phyloP scores from a whole-genome alignment of 2,888 invertebrate species.

The Oscheius sp. region DNA sequence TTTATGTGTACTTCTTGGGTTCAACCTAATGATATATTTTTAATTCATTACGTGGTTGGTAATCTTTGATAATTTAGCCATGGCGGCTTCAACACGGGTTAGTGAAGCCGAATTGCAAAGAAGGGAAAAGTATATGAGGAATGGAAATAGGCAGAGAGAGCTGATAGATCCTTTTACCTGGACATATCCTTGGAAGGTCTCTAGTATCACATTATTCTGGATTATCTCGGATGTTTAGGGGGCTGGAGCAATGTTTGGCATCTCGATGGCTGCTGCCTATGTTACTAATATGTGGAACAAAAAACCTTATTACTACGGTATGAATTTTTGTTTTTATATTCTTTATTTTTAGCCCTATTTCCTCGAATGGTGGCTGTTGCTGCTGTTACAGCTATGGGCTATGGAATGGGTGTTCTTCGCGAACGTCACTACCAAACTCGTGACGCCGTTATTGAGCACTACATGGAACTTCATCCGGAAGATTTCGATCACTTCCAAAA shows the following conservation, averaged over 20 bases:
- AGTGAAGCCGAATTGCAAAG: constrained; percentile 58
- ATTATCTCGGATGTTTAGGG: constrained; percentile 30
- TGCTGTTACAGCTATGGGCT: constrained; percentile 54
- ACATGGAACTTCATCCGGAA: constrained; percentile 65
- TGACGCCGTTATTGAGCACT: constrained; percentile 68
- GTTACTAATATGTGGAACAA: constrained; percentile 60
- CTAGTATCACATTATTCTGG: neutral
- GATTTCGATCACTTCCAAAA: constrained; percentile 67
- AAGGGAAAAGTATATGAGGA: constrained; percentile 59
- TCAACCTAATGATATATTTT: constrained; percentile 3
- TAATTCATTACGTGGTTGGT: too few relatives aligned
- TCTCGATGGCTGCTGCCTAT: constrained; percentile 44
- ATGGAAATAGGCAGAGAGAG: constrained; percentile 45
- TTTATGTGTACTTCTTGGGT: constrained; percentile 6
- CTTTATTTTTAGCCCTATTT: constrained; percentile 43
- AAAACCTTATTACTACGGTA: constrained; percentile 68
- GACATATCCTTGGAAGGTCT: constrained; percentile 59
- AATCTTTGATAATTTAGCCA: too few relatives aligned
- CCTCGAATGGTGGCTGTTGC: constrained; percentile 49
- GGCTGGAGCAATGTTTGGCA: constrained; percentile 49
- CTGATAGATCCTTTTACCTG: constrained; percentile 67
- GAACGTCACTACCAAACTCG: constrained; percentile 61
- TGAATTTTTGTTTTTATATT: neutral
- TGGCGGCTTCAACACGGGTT: constrained; percentile 63
- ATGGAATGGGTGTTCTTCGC: constrained; percentile 56